These are phyloP conservation scores for Mergus octosetaceus DNA, from an alignment of 2,797 vertebrate species.

Conservation along the genomic window DNA sequence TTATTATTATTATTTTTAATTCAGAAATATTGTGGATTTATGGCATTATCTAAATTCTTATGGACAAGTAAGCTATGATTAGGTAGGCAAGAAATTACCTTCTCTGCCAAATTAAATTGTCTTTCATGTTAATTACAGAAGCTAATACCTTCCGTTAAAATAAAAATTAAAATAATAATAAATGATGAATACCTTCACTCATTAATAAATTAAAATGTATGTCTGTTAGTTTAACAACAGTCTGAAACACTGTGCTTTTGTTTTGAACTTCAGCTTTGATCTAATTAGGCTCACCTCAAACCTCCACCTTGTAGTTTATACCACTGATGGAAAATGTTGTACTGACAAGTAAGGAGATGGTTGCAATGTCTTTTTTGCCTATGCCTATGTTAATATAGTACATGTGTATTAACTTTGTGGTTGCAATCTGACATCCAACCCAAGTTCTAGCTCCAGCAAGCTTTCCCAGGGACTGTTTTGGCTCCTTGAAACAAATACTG, in stretches of 20 bases:
- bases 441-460: neutral
- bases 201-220: neutral
- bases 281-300: neutral
- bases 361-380: neutral
- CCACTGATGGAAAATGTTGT: neutral
- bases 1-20: neutral
- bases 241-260: neutral
- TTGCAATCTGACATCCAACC: neutral
- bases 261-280: neutral
- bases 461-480: neutral
- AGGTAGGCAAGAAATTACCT: neutral
- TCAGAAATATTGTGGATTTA: neutral
- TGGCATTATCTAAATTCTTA: neutral
- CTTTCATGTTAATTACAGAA: constrained; percentile 7
- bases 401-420: neutral
- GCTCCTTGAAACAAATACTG: neutral
- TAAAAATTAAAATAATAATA: neutral
- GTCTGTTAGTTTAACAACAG: neutral
- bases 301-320: neutral
- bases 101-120: neutral
- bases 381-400: too few species aligned
- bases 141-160: neutral
- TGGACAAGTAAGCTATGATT: neutral
- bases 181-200: neutral
- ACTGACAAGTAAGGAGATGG: neutral